Conservation (phyloP, 92 coral and sea anemone species). For the Epizoanthus fatuus region DNA sequence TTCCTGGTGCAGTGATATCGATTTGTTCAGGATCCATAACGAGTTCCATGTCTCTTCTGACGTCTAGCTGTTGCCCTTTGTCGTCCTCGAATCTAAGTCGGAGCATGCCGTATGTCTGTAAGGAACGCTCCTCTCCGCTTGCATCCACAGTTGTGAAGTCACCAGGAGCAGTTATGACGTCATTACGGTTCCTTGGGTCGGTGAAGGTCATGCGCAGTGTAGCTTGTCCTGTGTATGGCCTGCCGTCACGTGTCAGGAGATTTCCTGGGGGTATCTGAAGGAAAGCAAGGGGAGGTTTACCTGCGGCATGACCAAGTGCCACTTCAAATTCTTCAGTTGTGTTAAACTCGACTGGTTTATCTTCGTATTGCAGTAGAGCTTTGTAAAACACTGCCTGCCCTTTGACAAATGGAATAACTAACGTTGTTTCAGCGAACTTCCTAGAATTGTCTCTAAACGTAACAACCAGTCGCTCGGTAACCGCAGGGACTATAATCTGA, state of each 20-base stretch:
- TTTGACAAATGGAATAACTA: slow-evolving; percentile 31
- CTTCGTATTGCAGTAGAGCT: slow-evolving; percentile 43
- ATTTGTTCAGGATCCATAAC: slow-evolving; percentile 47
- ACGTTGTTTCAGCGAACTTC: slow-evolving; percentile 44
- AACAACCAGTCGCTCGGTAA: slow-evolving; percentile 41
- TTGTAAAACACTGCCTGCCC: slow-evolving; percentile 47
- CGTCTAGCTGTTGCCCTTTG: slow-evolving; percentile 41
- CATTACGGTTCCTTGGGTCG: slow-evolving; percentile 57
- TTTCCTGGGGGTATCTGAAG: slow-evolving; percentile 51
- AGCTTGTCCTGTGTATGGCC: slow-evolving; percentile 50
- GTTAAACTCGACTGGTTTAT: slow-evolving; percentile 36
- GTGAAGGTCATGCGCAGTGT: slow-evolving; percentile 32
- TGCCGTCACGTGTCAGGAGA: slow-evolving; percentile 48
- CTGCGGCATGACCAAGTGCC: slow-evolving; percentile 9
- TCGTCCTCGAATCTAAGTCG: slow-evolving; percentile 42
- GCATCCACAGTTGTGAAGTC: slow-evolving; percentile 64
- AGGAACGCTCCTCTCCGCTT: slow-evolving; percentile 57
- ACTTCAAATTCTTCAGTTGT: slow-evolving; percentile 35
- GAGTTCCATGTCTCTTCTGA: slow-evolving; percentile 28
- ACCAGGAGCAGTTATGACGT: slow-evolving; percentile 62
- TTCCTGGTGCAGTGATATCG: slow-evolving; percentile 15
- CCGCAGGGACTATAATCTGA: slow-evolving; percentile 25
- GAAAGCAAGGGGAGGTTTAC: slow-evolving; percentile 21
- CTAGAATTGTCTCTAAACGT: slow-evolving; percentile 46
- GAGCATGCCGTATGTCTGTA: slow-evolving; percentile 54